phyloP scores from a whole-genome alignment of 2,888 invertebrate species.

The Folsomia manolachei region DNA sequence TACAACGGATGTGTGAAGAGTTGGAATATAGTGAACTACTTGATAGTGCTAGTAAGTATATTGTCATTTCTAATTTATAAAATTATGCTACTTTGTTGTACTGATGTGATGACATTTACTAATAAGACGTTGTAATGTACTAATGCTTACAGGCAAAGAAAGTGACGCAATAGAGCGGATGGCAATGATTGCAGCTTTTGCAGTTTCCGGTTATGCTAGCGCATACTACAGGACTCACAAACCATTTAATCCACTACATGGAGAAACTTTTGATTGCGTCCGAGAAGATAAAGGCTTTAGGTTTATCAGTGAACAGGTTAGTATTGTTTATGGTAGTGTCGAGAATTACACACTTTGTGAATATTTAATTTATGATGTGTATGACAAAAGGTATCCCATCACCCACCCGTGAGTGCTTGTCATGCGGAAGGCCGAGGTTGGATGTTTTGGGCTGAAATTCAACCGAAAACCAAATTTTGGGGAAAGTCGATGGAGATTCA shows the following conservation, averaged over 20 bases:
- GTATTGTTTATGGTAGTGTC: neutral
- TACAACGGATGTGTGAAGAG: constrained; percentile 77
- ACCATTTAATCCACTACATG: constrained; percentile 79
- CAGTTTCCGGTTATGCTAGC: constrained; percentile 74
- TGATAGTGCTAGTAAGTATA: constrained; percentile 62
- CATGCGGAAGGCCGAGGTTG: constrained; percentile 74
- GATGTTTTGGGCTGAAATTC: constrained; percentile 77
- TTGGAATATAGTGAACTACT: constrained; percentile 77
- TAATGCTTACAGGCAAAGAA: constrained; percentile 59
- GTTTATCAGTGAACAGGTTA: constrained; percentile 74
- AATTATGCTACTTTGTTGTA: too few species aligned
- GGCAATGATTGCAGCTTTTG: constrained; percentile 71
- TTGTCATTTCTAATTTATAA: too few species aligned
- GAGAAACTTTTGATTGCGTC: constrained; percentile 78
- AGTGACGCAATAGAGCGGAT: constrained; percentile 68
- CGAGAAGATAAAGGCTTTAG: constrained; percentile 74
- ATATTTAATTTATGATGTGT: neutral
- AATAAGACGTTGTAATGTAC: neutral
- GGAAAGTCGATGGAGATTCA: constrained; percentile 88
- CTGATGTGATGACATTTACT: too few species aligned
- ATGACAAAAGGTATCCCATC: constrained; percentile 74
- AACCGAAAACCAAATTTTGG: constrained; percentile 85
- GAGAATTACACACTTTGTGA: neutral
- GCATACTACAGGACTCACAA: constrained; percentile 70
- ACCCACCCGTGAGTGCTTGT: constrained; percentile 78